Evolutionary conservation across 2,888 invertebrate genomes (phyloP), one percentile per base, ranked within the genome.

Genomic region (Branchipolynoe longqiensis): DNA sequence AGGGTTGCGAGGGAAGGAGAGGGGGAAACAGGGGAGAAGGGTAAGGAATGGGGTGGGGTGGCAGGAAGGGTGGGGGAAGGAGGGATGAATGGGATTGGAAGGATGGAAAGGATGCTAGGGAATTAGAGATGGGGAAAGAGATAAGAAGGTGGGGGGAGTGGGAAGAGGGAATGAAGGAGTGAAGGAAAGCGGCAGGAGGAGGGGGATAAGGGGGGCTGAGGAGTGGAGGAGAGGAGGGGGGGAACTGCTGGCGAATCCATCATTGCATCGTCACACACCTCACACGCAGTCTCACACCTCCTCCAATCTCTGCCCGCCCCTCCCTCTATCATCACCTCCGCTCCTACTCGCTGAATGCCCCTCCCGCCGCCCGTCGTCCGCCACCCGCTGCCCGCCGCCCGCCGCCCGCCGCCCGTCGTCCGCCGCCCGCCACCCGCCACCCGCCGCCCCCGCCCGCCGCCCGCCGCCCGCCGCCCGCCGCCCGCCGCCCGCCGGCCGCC

Each of bases 201-300:
- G n/a, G n/a, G n/a, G n/a, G n/a, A n/a, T n/a, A n/a, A n/a, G n/a
- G n/a, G n/a, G n/a, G 25, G 56, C n/a, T n/a, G 62, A 25, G 31
- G 25, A 31, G 28, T 2, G 38, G 69, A 33, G 4, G 18, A 18
- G 69, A 12, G 38, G 69, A 38, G 62, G 62, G 62, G 12, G 62
- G 62, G 62, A 25, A 28, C 12, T 25, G 31, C 28, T 31, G 62
- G 25, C 14, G 69, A 69, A 69, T 69, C 69, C 69, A 69, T 69
- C 69, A 69, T 69, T 18, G 48, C 18, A 8, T 48, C 48, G 8
- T 48, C 48, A 8, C 18, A 8, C 48, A 22, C 25, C 69, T 69
- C 18, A 14, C 33, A 12, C 31, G 4, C 6, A 33, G 18, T 2
- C 36, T 28, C 33, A 69, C 38, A 69, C 36, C 69, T 69, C 38